These are phyloP conservation scores for Eonycteris spelaea DNA, from an alignment of 2,113 vertebrate genomes.

Conservation along the genomic window DNA sequence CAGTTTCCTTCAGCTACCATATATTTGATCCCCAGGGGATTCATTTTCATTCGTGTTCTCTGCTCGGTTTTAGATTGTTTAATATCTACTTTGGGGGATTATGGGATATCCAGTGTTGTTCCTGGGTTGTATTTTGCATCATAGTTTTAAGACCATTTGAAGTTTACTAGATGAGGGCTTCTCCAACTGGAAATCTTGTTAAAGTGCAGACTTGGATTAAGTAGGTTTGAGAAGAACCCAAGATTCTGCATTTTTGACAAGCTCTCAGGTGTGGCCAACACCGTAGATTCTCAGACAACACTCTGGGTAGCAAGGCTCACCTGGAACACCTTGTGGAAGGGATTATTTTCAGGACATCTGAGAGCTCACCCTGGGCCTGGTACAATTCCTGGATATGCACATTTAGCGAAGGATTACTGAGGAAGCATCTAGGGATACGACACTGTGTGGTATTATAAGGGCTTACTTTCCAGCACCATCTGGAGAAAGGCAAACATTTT, in stretches of 20 bases:
- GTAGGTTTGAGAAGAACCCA: neutral
- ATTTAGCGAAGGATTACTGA: neutral
- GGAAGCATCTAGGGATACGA: neutral
- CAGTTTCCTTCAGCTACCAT: neutral
- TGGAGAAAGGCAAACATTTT: neutral
- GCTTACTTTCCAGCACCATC: neutral
- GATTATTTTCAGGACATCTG: neutral
- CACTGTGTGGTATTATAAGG: neutral
- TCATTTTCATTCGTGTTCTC: neutral
- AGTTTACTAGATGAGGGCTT: neutral
- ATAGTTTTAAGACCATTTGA: neutral
- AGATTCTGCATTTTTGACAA: neutral
- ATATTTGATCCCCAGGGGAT: too few relatives aligned
- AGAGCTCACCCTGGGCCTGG: neutral
- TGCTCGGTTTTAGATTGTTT: neutral
- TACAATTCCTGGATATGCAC: neutral
- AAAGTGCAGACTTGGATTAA: neutral
- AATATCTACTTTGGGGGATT: neutral
- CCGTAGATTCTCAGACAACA: neutral
- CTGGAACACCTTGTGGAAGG: neutral
- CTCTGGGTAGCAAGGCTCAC: neutral
- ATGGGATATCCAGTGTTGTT: neutral
- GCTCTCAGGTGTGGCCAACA: neutral
- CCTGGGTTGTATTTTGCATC: neutral
- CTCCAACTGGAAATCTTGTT: neutral